These are phyloP conservation scores for Casuarius casuarius DNA, from an alignment of 2,113 vertebrate genomes.

Conservation along the genomic window DNA sequence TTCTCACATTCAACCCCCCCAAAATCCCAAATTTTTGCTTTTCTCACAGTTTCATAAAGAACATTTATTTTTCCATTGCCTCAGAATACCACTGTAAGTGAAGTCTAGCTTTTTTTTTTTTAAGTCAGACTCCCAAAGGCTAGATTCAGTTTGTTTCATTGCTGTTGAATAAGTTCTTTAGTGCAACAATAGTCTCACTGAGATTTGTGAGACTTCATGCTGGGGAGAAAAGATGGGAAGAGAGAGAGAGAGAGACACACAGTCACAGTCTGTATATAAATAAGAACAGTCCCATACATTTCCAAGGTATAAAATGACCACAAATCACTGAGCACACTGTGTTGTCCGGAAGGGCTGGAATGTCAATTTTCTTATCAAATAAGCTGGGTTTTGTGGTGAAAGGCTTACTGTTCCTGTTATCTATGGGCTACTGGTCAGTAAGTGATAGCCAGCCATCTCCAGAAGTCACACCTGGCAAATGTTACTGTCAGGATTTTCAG, in stretches of 20 bases:
- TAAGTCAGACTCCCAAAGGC: background rate
- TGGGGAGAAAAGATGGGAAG: background rate
- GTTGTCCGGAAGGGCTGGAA: background rate
- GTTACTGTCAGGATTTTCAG: constrained; percentile 46
- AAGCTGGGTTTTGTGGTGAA: constrained; percentile 10
- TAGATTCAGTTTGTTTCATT: background rate
- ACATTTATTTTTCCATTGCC: background rate
- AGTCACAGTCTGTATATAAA: background rate
- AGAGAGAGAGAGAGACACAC: background rate
- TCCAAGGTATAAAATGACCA: background rate
- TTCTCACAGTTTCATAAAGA: background rate
- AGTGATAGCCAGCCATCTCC: constrained; percentile 22
- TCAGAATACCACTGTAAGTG: background rate
- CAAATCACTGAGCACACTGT: background rate
- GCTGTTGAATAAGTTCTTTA: background rate
- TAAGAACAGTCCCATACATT: background rate
- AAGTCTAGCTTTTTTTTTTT: background rate
- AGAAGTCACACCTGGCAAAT: constrained; percentile 32
- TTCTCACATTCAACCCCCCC: background rate
- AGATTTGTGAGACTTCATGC: background rate
- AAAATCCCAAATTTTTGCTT: background rate
- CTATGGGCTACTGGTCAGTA: constrained; percentile 43
- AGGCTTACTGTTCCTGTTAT: constrained; percentile 16
- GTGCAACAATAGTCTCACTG: background rate
- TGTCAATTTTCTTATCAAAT: constrained; percentile 28